These are phyloP conservation scores for Peromyscus attwateri DNA, from an alignment of 2,797 vertebrate genomes.

Conservation along the genomic window DNA sequence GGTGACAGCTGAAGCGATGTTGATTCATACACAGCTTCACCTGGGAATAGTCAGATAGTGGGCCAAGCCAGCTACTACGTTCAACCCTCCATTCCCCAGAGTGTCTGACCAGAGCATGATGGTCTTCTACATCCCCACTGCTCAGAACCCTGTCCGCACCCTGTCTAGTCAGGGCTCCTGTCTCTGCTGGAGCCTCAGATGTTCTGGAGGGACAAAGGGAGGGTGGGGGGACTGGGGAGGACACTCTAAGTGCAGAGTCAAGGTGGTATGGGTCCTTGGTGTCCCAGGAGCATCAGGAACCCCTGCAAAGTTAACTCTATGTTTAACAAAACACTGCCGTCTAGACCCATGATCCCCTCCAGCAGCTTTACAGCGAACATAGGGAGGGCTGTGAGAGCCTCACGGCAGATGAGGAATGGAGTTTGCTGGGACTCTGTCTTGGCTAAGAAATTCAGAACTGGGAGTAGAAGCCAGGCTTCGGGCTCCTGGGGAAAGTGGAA, in stretches of 20 bases:
- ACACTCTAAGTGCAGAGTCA: not conserved
- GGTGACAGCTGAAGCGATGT: too few relatives aligned
- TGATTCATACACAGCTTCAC: not conserved
- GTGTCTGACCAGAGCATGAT: not conserved
- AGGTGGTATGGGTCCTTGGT: too few relatives aligned
- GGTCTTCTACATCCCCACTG: not conserved
- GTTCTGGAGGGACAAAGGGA: not conserved
- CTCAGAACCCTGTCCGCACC: not conserved
- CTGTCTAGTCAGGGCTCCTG: not conserved
- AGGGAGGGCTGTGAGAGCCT: not conserved
- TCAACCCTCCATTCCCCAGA: not conserved
- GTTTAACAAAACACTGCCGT: not conserved
- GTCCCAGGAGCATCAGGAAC: not conserved
- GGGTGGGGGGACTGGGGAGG: not conserved
- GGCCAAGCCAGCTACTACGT: not conserved
- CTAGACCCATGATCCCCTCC: not conserved
- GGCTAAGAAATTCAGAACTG: not conserved
- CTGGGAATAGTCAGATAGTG: not conserved
- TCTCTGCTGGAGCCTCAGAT: not conserved
- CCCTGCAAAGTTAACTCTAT: not conserved
- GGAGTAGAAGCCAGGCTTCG: not conserved
- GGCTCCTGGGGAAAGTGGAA: not conserved
- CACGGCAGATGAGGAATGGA: not conserved
- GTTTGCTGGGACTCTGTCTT: not conserved
- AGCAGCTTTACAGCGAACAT: too few relatives aligned